Conservation (phyloP, 2,888 invertebrate genomes). For the Heteromurus nitidus region DNA sequence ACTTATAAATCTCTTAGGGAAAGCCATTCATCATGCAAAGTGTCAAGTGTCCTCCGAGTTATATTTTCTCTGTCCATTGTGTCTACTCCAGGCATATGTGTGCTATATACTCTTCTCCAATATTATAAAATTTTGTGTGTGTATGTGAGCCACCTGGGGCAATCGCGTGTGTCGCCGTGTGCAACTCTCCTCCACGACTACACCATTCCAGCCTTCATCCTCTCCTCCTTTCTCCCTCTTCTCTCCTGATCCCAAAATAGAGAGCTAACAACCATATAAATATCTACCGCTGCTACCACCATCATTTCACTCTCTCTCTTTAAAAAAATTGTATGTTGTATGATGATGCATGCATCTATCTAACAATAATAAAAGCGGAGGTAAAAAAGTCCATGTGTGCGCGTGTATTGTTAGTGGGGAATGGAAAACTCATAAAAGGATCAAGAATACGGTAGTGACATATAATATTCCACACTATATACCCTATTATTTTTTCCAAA, state of each 20-base stretch:
- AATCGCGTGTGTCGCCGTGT: slow-evolving; percentile 73
- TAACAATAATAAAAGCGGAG: slow-evolving; percentile 49
- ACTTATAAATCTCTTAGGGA: slow-evolving; percentile 74
- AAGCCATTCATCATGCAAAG: slow-evolving; percentile 74
- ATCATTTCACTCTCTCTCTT: not conserved
- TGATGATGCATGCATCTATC: slow-evolving; percentile 32
- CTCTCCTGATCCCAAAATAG: slow-evolving; percentile 35
- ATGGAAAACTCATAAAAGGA: too few relatives aligned
- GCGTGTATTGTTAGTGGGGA: too few relatives aligned
- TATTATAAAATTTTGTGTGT: slow-evolving; percentile 16
- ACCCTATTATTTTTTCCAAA: too few relatives aligned
- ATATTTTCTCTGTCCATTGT: slow-evolving; percentile 72
- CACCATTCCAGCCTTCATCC: slow-evolving; percentile 24
- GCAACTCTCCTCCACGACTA: slow-evolving; percentile 49
- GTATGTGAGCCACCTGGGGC: slow-evolving; percentile 73
- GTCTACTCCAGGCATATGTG: slow-evolving; percentile 56
- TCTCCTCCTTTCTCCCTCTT: slow-evolving; percentile 37
- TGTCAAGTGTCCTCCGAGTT: slow-evolving; percentile 73
- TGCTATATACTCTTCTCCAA: slow-evolving; percentile 24
- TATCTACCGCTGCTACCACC: slow-evolving; percentile 20
- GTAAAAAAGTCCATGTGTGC: slow-evolving; percentile 4
- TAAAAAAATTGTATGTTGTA: not conserved
- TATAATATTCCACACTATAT: too few relatives aligned
- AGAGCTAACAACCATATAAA: slow-evolving; percentile 48
- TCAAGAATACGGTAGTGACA: too few relatives aligned